A percentile compares a stretch with the other conserved stretches of the same genome.
Evolutionary conservation across 2,888 invertebrate species (phyloP).

Genomic region (Ichneumoninae sp.): DNA sequence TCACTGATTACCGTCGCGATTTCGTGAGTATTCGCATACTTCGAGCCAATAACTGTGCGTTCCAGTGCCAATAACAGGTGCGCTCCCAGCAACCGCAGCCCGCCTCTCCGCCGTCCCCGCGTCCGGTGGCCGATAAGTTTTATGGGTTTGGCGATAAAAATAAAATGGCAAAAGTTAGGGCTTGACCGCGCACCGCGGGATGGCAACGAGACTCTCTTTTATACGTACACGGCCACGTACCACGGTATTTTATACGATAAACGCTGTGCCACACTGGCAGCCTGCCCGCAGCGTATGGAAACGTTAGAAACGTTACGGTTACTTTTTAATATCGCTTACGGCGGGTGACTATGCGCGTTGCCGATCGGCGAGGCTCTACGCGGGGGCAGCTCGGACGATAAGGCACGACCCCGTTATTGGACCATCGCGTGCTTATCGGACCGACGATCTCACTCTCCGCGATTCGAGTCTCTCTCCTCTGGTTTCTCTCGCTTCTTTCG

Average conservation of each 20-base stretch:
- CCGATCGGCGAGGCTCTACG: constrained; percentile 30
- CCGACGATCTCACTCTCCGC: constrained; percentile 56
- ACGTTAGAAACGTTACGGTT: constrained; percentile 59
- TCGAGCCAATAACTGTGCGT: constrained; percentile 2
- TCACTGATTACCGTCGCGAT: background rate
- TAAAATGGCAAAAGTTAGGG: constrained; percentile 60
- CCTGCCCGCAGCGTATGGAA: constrained; percentile 35
- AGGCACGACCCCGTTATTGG: constrained; percentile 76
- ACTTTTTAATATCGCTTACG: constrained; percentile 58
- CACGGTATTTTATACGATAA: constrained; percentile 42
- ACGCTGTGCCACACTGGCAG: constrained; percentile 26
- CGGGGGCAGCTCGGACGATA: constrained; percentile 67
- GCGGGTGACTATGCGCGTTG: constrained; percentile 34
- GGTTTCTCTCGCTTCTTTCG: constrained; percentile 42
- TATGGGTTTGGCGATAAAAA: constrained; percentile 66
- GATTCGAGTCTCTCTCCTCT: constrained; percentile 42
- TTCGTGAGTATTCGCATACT: too few relatives aligned
- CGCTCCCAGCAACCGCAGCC: background rate
- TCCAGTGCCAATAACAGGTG: background rate
- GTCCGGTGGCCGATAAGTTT: constrained; percentile 44
- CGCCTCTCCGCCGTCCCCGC: background rate
- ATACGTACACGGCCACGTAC: background rate
- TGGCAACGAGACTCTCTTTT: constrained; percentile 32
- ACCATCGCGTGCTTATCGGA: constrained; percentile 70
- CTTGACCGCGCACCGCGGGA: constrained; percentile 56